phyloP scores from a whole-genome alignment of 2,888 invertebrate genomes.

The Phasia obesa region DNA sequence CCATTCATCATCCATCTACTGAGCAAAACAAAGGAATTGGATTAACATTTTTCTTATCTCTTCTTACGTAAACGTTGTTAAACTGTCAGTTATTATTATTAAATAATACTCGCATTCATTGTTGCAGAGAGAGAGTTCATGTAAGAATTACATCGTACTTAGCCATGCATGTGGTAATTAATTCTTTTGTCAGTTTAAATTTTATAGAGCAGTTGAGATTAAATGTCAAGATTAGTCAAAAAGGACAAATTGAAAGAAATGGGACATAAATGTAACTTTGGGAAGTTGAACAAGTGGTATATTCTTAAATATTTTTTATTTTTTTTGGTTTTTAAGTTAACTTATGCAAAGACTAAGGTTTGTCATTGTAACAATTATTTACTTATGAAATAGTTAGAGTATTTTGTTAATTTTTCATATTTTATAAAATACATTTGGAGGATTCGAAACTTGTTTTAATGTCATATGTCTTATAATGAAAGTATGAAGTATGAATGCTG shows the following conservation, averaged over 20 bases:
- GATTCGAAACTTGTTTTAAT: too few relatives aligned
- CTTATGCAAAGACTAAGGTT: too few relatives aligned
- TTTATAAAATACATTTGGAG: too few relatives aligned
- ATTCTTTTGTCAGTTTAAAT: conserved; percentile 36
- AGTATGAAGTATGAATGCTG: too few relatives aligned
- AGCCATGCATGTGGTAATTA: conserved; percentile 53
- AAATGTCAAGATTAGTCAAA: conserved; percentile 62
- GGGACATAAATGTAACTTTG: conserved; percentile 31
- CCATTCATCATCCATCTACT: neutral
- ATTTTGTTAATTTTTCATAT: neutral
- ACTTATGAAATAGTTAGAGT: too few relatives aligned
- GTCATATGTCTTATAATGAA: too few relatives aligned
- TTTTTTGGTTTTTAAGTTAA: too few relatives aligned
- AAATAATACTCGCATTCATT: conserved; percentile 52
- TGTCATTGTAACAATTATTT: too few relatives aligned
- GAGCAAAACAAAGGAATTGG: conserved; percentile 72
- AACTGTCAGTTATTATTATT: conserved; percentile 70
- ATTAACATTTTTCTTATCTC: conserved; percentile 68
- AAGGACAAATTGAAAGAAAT: conserved; percentile 51
- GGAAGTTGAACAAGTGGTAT: conserved; percentile 67
- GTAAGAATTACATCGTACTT: conserved; percentile 20
- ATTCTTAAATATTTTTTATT: too few relatives aligned
- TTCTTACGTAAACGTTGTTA: conserved; percentile 69
- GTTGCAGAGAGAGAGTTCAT: conserved; percentile 31
- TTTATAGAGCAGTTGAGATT: conserved; percentile 58